These are phyloP conservation scores for Drosophila mimica DNA, from an alignment of 2,888 invertebrate species.

Conservation along the genomic window DNA sequence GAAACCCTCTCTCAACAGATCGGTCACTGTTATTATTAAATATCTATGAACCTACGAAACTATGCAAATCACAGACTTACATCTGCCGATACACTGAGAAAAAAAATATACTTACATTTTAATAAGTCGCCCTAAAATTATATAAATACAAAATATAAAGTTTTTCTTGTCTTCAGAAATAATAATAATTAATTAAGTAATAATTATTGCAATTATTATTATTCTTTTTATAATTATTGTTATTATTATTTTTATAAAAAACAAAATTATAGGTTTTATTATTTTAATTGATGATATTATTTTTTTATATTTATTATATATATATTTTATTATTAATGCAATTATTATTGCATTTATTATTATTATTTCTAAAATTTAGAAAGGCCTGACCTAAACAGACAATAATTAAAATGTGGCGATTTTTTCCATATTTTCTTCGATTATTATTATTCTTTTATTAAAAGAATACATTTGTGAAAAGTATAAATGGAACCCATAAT, in stretches of 20 bases:
- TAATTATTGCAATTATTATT: no score
- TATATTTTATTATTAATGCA: no score
- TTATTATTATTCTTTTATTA: no score
- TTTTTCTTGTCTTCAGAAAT: neutral
- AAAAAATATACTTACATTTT: neutral
- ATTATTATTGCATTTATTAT: neutral
- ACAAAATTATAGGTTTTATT: no score
- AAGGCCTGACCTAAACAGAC: no score
- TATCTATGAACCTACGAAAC: neutral
- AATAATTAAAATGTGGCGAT: no score
- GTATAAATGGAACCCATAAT: no score
- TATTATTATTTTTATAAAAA: neutral
- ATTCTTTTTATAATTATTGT: neutral
- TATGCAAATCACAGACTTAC: constrained; percentile 40
- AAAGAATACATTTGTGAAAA: no score
- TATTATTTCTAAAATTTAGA: neutral
- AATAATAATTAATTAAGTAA: no score
- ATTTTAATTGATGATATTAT: neutral
- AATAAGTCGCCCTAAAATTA: neutral
- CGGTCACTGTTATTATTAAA: constrained; percentile 29
- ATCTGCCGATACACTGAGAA: constrained; percentile 33
- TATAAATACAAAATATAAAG: neutral
- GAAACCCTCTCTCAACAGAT: constrained; percentile 29
- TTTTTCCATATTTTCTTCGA: no score
- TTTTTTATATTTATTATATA: neutral